A percentile compares a stretch with the other conserved stretches of the same genome.
These are phyloP conservation scores for Cyphomyrus plagiostoma DNA, from an alignment of 2,113 vertebrate genomes.

Conservation along the genomic window DNA sequence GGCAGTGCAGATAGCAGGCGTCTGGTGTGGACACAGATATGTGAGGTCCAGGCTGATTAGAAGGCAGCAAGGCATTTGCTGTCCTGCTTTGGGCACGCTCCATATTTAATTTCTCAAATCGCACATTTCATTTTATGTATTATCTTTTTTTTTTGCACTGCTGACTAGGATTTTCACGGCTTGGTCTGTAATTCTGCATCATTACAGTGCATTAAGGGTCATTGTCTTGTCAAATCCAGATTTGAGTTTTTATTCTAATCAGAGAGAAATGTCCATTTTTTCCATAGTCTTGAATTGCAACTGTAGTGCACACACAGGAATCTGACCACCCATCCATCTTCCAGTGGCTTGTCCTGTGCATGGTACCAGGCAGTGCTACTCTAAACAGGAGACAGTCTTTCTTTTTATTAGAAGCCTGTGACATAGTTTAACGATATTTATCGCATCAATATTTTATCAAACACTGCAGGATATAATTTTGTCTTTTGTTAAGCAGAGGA, in stretches of 20 bases:
- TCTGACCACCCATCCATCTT: background rate
- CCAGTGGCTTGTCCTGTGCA: background rate
- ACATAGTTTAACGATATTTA: background rate
- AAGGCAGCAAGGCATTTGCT: slow-evolving; percentile 28
- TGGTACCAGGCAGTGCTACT: background rate
- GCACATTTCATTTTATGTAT: slow-evolving; percentile 2
- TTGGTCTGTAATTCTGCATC: background rate
- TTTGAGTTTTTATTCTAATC: background rate
- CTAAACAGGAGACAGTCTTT: background rate
- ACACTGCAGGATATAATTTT: background rate
- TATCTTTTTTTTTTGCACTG: background rate
- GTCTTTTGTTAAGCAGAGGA: background rate
- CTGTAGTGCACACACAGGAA: background rate
- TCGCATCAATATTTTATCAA: background rate
- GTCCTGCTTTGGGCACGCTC: slow-evolving; percentile 35
- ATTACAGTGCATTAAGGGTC: background rate
- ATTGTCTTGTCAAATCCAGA: background rate
- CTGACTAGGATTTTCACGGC: background rate
- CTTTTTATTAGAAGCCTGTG: background rate
- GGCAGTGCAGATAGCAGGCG: slow-evolving; percentile 36
- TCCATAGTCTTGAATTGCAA: background rate
- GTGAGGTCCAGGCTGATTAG: slow-evolving; percentile 32
- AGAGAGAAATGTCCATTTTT: background rate
- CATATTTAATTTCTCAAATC: slow-evolving; percentile 17
- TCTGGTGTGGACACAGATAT: slow-evolving; percentile 44